Evolutionary conservation across 2,113 vertebrate species (phyloP).

Genomic region (Saccopteryx leptura): DNA sequence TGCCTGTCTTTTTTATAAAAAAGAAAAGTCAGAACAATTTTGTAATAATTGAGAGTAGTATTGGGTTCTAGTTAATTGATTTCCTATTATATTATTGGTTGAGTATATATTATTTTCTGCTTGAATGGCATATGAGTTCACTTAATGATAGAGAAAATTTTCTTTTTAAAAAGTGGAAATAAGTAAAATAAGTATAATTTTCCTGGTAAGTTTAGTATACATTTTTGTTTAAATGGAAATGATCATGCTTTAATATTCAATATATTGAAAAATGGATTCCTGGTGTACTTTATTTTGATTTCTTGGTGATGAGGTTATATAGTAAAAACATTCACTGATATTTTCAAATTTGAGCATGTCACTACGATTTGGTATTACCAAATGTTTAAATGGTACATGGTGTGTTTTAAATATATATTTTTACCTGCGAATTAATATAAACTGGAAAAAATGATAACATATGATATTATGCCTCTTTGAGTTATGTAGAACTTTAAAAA

Average conservation of each 20-base stretch:
- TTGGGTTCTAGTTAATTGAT: constrained; percentile 21
- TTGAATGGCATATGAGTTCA: constrained; percentile 53
- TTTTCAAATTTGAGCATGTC: constrained; percentile 64
- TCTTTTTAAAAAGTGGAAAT: background rate
- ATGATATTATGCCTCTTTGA: constrained; percentile 21
- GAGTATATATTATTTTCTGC: constrained; percentile 31
- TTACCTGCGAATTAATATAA: constrained; percentile 39
- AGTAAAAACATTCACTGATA: background rate
- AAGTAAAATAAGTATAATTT: constrained; percentile 56
- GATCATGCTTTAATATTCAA: constrained; percentile 9
- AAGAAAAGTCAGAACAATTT: background rate
- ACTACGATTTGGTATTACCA: constrained; percentile 53
- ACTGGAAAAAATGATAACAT: constrained; percentile 20
- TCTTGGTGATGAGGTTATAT: constrained; percentile 14
- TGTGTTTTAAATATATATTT: background rate
- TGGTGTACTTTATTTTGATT: constrained; percentile 30
- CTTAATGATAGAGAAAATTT: constrained; percentile 30
- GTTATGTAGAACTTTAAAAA: constrained; percentile 55
- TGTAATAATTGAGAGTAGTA: background rate
- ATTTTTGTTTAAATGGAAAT: constrained; percentile 52
- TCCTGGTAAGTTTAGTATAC: constrained; percentile 48
- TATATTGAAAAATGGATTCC: background rate
- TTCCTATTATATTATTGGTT: constrained; percentile 14
- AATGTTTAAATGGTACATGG: constrained; percentile 57
- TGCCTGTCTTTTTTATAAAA: background rate